Evolutionary conservation across 2,113 vertebrate genomes (phyloP), one percentile per base, ranked within the genome.

Genomic region (Lepus europaeus): DNA sequence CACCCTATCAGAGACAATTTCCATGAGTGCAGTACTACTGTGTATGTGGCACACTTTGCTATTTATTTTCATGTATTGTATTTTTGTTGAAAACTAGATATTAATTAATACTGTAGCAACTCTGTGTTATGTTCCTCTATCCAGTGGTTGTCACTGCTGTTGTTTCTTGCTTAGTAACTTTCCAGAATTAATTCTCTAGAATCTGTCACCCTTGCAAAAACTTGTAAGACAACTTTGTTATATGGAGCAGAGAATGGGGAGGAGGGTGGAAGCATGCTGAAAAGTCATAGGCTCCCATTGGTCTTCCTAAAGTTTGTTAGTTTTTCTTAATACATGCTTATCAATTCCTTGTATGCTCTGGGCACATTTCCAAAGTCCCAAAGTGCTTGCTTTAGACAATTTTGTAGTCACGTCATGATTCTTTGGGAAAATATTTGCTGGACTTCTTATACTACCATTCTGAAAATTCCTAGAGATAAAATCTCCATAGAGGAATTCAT

Each of bases 121-220:
- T 94, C 13, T 16, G 7, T 16, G 31, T 61, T 19, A 22, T 72
- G 64, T 9, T 11, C 70, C 39, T 84, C 70, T 27, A 14, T 14
- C 27, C 14, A 80, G n/a, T 33, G 23, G 4, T n/a, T 12, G 19
- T 23, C 9, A 29, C 36, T n/a, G 13, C 7, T 87, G 27, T 31
- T 81, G 53, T 73, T 90, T 9, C 80, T 94, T 81, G 39, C 76
- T 89, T 17, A 59, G 39, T 64, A 77, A 81, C 61, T 81, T 85
- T 36, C n/a, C 29, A 72, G 11, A 19, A 45, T 76, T 59, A 63
- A 68, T 45, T 74, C 25, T 53, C 31, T 89, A 56, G 66, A 78
- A 19, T 29, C 27, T 73, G 56, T 64, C 64, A 25, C 13, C 25
- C 25, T 23, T 13, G 3, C 16, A 73, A 45, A 45, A 45, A 45